Evolutionary conservation across 2,113 vertebrate species (phyloP).

Genomic region (Leucoraja erinaceus): DNA sequence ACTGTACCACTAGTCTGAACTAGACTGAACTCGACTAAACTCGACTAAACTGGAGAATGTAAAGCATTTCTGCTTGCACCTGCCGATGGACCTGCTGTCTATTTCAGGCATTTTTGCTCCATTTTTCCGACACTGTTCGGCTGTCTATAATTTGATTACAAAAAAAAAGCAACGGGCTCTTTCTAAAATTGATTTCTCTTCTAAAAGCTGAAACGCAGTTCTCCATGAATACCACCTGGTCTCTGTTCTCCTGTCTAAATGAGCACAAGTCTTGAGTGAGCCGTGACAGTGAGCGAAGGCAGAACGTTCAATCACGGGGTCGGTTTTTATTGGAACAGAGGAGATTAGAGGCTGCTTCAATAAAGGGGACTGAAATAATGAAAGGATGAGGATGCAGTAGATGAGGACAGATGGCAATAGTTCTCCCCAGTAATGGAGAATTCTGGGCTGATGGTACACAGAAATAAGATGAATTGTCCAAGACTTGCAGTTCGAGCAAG

Average conservation of each 20-base stretch:
- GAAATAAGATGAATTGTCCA: background rate
- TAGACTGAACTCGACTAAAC: too few relatives aligned
- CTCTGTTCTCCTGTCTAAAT: background rate
- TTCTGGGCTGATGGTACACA: background rate
- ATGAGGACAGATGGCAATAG: background rate
- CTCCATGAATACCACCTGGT: background rate
- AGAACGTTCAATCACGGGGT: background rate
- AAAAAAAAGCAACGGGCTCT: background rate
- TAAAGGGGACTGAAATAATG: background rate
- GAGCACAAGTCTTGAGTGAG: background rate
- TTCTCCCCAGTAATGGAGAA: background rate
- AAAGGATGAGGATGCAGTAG: background rate
- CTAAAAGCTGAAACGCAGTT: background rate
- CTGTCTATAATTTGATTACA: background rate
- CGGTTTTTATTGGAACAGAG: background rate
- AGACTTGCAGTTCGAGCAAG: background rate
- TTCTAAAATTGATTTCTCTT: background rate
- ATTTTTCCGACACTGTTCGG: background rate
- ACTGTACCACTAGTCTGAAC: too few relatives aligned
- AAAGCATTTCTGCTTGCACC: background rate
- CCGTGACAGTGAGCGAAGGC: background rate
- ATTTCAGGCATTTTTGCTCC: background rate
- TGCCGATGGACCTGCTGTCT: background rate
- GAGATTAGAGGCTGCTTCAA: background rate
- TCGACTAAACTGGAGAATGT: background rate